phyloP scores from a whole-genome alignment of 2,888 invertebrate species.

The Diarsia dahlii region DNA sequence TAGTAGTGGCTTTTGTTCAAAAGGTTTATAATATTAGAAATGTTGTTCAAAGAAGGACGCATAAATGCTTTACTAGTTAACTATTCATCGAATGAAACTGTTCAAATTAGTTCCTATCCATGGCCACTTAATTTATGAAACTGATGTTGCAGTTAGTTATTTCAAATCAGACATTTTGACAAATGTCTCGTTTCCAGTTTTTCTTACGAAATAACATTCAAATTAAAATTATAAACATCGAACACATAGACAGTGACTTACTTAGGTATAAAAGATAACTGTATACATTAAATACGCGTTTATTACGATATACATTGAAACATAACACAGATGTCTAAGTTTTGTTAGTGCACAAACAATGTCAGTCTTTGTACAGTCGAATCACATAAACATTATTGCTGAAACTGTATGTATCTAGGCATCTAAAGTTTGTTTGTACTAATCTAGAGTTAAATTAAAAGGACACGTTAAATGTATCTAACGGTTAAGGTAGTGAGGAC shows the following conservation, averaged over 20 bases:
- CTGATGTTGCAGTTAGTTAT: conserved; percentile 59
- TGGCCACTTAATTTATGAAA: conserved; percentile 55
- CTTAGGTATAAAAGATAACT: conserved; percentile 57
- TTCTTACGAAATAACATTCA: conserved; percentile 44
- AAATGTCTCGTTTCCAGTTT: conserved; percentile 47
- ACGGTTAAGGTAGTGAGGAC: conserved; percentile 7
- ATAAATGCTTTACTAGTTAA: conserved; percentile 33
- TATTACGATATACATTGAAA: conserved; percentile 68
- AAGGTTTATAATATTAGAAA: conserved; percentile 27
- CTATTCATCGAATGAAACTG: conserved; percentile 25
- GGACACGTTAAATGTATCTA: background rate
- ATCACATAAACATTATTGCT: conserved; percentile 89
- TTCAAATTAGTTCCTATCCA: conserved; percentile 41
- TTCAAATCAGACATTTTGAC: conserved; percentile 47
- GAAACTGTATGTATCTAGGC: conserved; percentile 74
- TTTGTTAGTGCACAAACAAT: conserved; percentile 81
- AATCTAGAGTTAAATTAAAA: conserved; percentile 42
- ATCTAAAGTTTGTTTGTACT: conserved; percentile 53
- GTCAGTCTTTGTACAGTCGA: conserved; percentile 88
- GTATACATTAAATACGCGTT: conserved; percentile 49
- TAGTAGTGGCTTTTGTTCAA: conserved; percentile 29
- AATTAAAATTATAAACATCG: conserved; percentile 46
- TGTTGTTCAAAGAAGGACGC: conserved; percentile 34
- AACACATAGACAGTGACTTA: conserved; percentile 62
- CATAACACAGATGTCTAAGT: conserved; percentile 65